Evolutionary conservation across 2,113 vertebrate species (phyloP), one percentile per base, ranked within the genome.

Genomic region (Peucedramus taeniatus): DNA sequence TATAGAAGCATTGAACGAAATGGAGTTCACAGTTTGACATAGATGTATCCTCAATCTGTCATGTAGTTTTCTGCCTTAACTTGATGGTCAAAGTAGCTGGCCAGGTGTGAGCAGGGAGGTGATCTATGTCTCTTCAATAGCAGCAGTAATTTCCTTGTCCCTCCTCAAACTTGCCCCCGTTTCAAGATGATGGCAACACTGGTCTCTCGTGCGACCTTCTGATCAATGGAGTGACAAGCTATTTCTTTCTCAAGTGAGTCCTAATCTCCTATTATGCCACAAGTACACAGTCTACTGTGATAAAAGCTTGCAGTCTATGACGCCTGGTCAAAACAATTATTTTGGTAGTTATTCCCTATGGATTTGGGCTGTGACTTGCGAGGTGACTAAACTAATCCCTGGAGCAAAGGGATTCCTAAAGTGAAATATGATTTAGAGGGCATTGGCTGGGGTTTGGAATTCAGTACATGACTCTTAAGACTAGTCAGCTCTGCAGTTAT

Each of bases 251-350:
- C 92, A 96, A 92, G 92, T 94, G 92, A 95, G 90, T 71, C 71
- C 79, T 96, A 97, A 96, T 96, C 96, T 95, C 85, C 90, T 96
- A 75, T 96, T 96, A 92, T 81, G 90, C 93, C 94, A 95, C 71
- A 74, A 83, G 64, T 96, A 89, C 90, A 90, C 71, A 92, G 71
- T 47, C 72, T 83, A 89, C 88, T 93, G 96, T 93, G 96, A 95
- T 94, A 96, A 96, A 96, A 93, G 85, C 88, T 90, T 86, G 69
- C 79, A 89, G 60, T 81, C 60, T 88, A 90, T 92, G 95, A 88
- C 87, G 92, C 79, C 60, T 96, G 96, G 88, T 96, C 96, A 96
- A 96, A 96, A 96, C 94, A 93, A 97, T 97, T 94, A 92, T 96
- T 96, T 95, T 92, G 50, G 85, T 96, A 88, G 85, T 78, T 75